A percentile compares a stretch with the other conserved stretches of the same genome.
phyloP scores from a whole-genome alignment of 2,888 invertebrate genomes.

The Pollenia labialis region DNA sequence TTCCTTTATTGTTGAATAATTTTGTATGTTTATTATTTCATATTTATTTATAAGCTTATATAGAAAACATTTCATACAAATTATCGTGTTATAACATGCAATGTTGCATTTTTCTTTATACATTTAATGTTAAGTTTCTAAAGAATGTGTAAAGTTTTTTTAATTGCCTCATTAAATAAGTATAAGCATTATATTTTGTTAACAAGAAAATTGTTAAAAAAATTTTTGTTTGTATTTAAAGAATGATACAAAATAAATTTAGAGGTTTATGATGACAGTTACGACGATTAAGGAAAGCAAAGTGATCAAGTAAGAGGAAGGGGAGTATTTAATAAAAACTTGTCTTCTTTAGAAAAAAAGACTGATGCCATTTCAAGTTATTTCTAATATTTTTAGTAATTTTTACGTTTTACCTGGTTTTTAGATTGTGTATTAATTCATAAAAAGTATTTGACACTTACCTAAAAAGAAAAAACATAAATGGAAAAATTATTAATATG shows the following conservation, averaged over 20 bases:
- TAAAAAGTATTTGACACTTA: slow-evolving; percentile 44
- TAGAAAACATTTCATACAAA: not conserved
- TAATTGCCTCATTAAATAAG: slow-evolving; percentile 43
- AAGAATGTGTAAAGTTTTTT: slow-evolving; percentile 51
- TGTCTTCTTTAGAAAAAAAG: not conserved
- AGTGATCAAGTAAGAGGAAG: not conserved
- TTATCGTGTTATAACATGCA: slow-evolving; percentile 64
- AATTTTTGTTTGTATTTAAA: not conserved
- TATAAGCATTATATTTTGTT: slow-evolving; percentile 20
- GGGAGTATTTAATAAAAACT: not conserved
- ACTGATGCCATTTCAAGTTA: too few relatives aligned
- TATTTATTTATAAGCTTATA: slow-evolving; percentile 6
- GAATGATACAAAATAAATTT: slow-evolving; percentile 7
- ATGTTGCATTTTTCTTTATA: slow-evolving; percentile 65
- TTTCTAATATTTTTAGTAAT: not conserved
- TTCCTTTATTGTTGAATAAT: not conserved
- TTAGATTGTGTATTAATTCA: not conserved
- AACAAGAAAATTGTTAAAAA: not conserved
- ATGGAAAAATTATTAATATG: not conserved
- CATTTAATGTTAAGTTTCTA: slow-evolving; percentile 46
- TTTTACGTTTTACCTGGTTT: slow-evolving; percentile 3
- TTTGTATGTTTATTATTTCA: not conserved
- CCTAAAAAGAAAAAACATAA: slow-evolving; percentile 49
- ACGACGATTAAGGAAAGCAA: not conserved
- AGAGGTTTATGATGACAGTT: not conserved